Conservation (phyloP, 2,888 invertebrate species). For the Ellobium chinense region DNA sequence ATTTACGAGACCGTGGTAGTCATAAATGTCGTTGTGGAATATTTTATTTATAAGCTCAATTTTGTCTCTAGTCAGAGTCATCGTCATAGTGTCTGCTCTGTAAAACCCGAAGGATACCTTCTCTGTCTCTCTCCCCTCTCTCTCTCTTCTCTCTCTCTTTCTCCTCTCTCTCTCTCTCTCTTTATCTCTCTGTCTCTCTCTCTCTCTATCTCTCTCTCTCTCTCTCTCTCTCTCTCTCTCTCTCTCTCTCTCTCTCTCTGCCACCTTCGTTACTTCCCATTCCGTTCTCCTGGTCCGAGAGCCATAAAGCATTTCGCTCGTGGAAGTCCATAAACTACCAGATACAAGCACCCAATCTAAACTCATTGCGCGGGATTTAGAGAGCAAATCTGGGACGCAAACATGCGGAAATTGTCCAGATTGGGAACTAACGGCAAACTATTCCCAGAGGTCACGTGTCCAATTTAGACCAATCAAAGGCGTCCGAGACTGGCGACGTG, state of each 20-base stretch:
- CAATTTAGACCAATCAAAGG: slow-evolving; percentile 45
- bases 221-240: neutral
- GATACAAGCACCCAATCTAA: slow-evolving; percentile 33
- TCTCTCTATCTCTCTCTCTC: slow-evolving; percentile 4
- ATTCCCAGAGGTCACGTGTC: slow-evolving; percentile 43
- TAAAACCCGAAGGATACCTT: no score
- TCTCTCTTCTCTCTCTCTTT: no score
- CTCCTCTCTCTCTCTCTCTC: slow-evolving; percentile 13
- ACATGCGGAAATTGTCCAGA: slow-evolving; percentile 48
- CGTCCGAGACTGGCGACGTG: slow-evolving; percentile 28
- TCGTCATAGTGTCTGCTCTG: no score
- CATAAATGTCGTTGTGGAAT: no score
- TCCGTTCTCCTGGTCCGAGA: neutral
- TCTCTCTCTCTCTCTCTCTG: neutral
- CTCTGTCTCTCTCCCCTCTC: no score
- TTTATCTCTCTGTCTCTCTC: slow-evolving; percentile 5
- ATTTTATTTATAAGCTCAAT: no score
- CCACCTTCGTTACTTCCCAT: neutral
- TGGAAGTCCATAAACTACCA: slow-evolving; percentile 28
- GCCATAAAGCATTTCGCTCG: slow-evolving; percentile 21
- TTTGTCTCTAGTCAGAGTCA: no score
- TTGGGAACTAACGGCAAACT: slow-evolving; percentile 37
- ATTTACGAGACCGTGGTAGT: no score
- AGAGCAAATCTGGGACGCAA: slow-evolving; percentile 40
- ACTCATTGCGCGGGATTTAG: slow-evolving; percentile 35